phyloP scores from a whole-genome alignment of 2,888 invertebrate species.

The Ctenicera cuprea region DNA sequence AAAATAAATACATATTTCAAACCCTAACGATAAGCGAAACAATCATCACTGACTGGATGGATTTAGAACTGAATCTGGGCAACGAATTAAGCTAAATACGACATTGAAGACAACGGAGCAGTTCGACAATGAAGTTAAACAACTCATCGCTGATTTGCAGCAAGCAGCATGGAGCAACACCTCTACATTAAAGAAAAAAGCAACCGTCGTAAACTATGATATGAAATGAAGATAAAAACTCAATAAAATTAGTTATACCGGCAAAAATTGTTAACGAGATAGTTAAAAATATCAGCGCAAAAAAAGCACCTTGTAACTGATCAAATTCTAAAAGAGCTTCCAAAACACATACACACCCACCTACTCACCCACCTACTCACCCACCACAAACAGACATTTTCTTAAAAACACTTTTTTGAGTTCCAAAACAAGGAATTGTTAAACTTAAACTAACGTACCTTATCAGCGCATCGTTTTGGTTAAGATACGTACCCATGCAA shows the following conservation, averaged over 20 bases:
- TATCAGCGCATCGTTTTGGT: slow-evolving; percentile 56
- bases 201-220: neutral
- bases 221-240: neutral
- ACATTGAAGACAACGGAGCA: slow-evolving; percentile 18
- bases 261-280: slow-evolving; percentile 43
- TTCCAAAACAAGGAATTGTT: slow-evolving; percentile 57
- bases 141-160: neutral
- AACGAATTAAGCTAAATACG: slow-evolving; percentile 10
- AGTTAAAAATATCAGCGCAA: slow-evolving; percentile 38
- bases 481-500: no score
- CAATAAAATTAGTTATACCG: slow-evolving; percentile 18
- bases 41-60: slow-evolving; percentile 11
- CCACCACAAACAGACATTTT: no score
- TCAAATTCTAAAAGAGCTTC: slow-evolving; percentile 55
- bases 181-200: neutral
- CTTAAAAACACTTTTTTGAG: no score
- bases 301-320: slow-evolving; percentile 60
- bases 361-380: no score
- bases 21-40: slow-evolving; percentile 9
- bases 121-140: slow-evolving; percentile 14
- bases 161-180: slow-evolving; percentile 28
- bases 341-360: no score
- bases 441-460: slow-evolving; percentile 56
- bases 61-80: slow-evolving; percentile 12
- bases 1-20: no score